Conservation (phyloP, 1,140 invertebrate species). For the Pogonognathellus flavescens region DNA sequence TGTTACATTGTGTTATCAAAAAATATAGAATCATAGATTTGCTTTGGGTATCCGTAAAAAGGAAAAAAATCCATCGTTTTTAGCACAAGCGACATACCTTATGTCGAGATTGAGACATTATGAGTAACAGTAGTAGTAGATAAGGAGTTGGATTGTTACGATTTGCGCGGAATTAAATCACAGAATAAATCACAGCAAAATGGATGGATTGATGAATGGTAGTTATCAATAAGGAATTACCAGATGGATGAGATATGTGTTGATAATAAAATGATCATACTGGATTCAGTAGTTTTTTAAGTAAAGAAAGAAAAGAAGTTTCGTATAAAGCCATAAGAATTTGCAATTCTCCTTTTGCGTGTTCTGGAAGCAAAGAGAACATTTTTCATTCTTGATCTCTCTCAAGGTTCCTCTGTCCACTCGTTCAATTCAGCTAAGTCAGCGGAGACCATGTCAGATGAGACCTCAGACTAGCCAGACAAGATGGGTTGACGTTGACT, state of each 20-base stretch:
- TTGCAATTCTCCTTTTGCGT: not conserved
- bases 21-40: no score
- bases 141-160: no score
- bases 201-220: constrained; percentile 13
- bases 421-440: constrained; percentile 9
- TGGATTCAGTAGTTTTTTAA: not conserved
- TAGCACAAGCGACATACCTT: no score
- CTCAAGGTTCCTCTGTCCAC: constrained; percentile 11
- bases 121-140: no score
- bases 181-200: no score
- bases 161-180: no score
- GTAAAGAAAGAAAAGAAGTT: not conserved
- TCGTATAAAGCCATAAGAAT: constrained; percentile 10
- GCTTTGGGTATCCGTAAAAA: no score
- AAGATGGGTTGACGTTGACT: not conserved
- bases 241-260: constrained; percentile 3
- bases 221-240: not conserved
- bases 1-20: no score
- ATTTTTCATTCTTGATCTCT: not conserved
- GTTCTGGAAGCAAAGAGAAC: not conserved
- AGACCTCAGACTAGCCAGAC: not conserved
- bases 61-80: no score
- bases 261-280: not conserved
- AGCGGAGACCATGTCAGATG: not conserved
- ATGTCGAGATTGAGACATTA: no score